phyloP scores from a whole-genome alignment of 2,797 vertebrate species.

The Sebastolobus altivelis region DNA sequence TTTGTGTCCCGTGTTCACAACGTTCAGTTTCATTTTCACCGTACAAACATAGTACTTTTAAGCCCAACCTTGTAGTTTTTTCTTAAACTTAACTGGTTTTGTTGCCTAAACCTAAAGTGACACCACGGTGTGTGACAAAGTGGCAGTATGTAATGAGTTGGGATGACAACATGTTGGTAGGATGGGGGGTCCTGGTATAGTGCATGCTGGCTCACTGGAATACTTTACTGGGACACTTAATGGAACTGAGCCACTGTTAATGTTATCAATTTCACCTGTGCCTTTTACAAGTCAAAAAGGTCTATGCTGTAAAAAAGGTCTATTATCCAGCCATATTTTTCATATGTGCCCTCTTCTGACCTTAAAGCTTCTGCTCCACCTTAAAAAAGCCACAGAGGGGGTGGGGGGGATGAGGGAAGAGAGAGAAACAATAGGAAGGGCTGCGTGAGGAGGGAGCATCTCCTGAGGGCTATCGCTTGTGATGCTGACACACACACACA shows the following conservation, averaged over 20 bases:
- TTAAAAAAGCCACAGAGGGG: slow-evolving; percentile 11
- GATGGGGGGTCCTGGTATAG: not conserved
- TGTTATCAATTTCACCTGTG: not conserved
- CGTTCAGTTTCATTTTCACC: no score
- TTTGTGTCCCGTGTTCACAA: no score
- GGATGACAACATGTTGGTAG: not conserved
- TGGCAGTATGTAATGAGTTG: no score
- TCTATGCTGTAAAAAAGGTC: not conserved
- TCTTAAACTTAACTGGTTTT: no score
- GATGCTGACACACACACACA: slow-evolving; percentile 62
- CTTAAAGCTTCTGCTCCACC: slow-evolving; percentile 30
- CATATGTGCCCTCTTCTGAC: slow-evolving; percentile 33
- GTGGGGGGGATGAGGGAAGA: not conserved
- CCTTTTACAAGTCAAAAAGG: not conserved
- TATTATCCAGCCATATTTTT: slow-evolving; percentile 38
- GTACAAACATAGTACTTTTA: no score
- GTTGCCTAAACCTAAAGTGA: no score
- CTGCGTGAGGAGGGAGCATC: slow-evolving; percentile 17
- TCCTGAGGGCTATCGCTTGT: slow-evolving; percentile 44
- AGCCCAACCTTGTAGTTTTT: no score
- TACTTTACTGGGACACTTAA: not conserved
- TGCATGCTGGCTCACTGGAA: not conserved
- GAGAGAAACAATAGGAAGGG: slow-evolving; percentile 25
- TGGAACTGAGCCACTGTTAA: not conserved
- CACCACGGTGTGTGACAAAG: no score